Conservation (phyloP, 1,140 invertebrate genomes). For the Anagrus nilaparvatae region DNA sequence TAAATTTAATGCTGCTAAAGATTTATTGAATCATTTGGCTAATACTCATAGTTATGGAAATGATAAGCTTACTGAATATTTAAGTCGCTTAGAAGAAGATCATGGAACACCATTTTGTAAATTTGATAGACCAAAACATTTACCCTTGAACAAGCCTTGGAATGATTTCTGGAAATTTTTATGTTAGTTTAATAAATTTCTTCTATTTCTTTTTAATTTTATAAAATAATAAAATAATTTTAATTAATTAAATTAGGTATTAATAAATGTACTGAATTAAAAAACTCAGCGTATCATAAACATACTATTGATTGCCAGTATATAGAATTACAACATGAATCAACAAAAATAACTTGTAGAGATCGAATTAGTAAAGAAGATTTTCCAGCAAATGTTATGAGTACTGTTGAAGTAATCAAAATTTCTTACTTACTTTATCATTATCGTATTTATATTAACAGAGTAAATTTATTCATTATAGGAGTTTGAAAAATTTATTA, state of each 20-base stretch:
- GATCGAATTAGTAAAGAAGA: not conserved
- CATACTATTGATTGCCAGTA: conserved; percentile 7
- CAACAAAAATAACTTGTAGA: not conserved
- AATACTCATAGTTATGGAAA: too few relatives aligned
- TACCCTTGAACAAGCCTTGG: not conserved
- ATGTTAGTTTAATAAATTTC: not conserved
- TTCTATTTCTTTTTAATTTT: too few relatives aligned
- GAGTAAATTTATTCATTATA: not conserved
- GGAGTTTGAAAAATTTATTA: conserved; percentile 8
- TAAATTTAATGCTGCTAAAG: too few relatives aligned
- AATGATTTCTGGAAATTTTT: not conserved
- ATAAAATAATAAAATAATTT: too few relatives aligned
- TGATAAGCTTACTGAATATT: too few relatives aligned
- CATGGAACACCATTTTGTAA: not conserved
- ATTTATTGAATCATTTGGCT: too few relatives aligned
- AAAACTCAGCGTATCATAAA: conserved; percentile 5
- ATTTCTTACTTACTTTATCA: not conserved
- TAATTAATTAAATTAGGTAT: too few relatives aligned
- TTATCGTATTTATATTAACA: not conserved
- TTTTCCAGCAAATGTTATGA: conserved; percentile 6
- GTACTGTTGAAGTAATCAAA: conserved; percentile 11
- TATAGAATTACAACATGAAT: conserved; percentile 3
- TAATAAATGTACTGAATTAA: conserved; percentile 4
- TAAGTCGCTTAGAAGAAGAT: not conserved
- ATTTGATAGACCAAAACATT: not conserved